Conservation (phyloP, 2,797 vertebrate species). For the Erethizon dorsatum region DNA sequence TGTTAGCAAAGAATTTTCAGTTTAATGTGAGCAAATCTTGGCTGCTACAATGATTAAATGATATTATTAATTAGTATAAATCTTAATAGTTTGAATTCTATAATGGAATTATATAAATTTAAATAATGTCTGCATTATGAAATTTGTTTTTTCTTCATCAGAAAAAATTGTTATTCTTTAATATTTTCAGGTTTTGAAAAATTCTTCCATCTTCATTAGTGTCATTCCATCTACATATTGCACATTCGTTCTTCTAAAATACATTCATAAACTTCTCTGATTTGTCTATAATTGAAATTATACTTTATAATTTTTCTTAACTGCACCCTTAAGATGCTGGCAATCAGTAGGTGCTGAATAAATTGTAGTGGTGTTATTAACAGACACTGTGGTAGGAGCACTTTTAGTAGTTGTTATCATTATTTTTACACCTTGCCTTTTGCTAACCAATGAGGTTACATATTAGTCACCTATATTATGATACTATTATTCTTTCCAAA, state of each 20-base stretch:
- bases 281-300: background rate
- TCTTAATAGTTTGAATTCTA: slow-evolving; percentile 6
- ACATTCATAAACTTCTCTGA: background rate
- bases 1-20: slow-evolving; percentile 30
- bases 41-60: background rate
- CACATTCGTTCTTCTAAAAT: background rate
- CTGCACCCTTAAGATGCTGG: background rate
- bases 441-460: background rate
- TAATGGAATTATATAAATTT: background rate
- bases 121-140: background rate
- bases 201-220: background rate
- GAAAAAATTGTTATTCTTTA: slow-evolving; percentile 3
- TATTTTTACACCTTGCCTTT: background rate
- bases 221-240: background rate
- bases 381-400: background rate
- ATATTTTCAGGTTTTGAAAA: background rate
- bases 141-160: background rate
- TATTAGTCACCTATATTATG: background rate
- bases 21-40: slow-evolving; percentile 39
- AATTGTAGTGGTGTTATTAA: background rate
- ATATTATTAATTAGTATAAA: background rate
- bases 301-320: background rate
- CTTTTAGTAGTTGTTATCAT: background rate
- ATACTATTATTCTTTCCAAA: background rate
- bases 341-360: background rate